Base-by-base conservation (phyloP, 1,140 invertebrate species). In the Sweltsa coloradensis region DNA sequence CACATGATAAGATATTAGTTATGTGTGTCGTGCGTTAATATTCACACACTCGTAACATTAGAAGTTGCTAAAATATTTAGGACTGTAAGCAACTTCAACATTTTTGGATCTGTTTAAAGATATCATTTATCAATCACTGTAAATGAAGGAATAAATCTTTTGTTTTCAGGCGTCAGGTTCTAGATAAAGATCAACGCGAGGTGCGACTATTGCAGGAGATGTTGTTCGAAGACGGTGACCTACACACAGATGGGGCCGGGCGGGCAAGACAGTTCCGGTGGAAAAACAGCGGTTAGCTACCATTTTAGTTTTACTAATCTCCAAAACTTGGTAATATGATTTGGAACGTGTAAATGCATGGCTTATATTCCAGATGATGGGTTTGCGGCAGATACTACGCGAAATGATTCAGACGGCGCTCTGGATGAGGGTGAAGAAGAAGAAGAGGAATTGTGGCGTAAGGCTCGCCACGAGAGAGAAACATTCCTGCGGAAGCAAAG, bases 151-250 rank as follows among this genome's bases (percentile, higher is more conserved):
- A 16, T 9, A 19, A 9, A 40, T 13, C 13, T 13, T 13, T 9
- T n/a, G n/a, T n/a, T 52, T 57, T 47, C 47, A 83, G 79, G 69
- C 77, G 78, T 46, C 75, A 79, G 53, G 57, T 89, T 6, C 59
- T 89, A 24, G 87, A 90, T 62, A 80, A 90, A 54, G 88, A 93
- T 63, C 80, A 86, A 40, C 68, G 79, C 25, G 77, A 89, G 56
- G 73, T 93, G 3, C 73, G 78, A 54, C 56, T 86, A 29, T 64
- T 89, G 0, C 81, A 93, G 60, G 86, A 92, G 57, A 63, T 88
- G 55, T 71, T 89, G 36, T 74, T 93, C 13, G 86, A 89, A 58
- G 87, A 92, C 62, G 89, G 88, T 0, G 89, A 93, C 61, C 67
- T 93, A 34, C 80, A 89, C 56, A 66, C 68, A 0, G 78, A 81